Conservation (phyloP, 2,888 invertebrate genomes). For the Drosophila yooni region DNA sequence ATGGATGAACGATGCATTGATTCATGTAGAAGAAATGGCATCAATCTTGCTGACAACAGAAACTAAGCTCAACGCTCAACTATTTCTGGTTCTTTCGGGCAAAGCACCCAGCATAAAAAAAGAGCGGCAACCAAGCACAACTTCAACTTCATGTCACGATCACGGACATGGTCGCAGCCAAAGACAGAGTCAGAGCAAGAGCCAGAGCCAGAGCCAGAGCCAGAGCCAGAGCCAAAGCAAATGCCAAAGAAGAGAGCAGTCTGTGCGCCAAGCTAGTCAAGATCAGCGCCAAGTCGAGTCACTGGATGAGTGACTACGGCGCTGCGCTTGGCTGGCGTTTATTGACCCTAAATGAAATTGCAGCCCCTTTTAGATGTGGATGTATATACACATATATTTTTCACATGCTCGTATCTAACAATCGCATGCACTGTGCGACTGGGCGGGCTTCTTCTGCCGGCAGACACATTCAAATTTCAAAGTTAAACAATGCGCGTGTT, state of each 20-base stretch:
- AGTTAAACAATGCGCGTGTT: conserved; percentile 58
- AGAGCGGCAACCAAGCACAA: conserved; percentile 48
- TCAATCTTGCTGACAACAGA: conserved; percentile 7
- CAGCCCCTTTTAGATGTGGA: conserved; percentile 23
- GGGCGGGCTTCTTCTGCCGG: background rate
- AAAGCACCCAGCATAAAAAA: conserved; percentile 18
- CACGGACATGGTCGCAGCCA: conserved; percentile 31
- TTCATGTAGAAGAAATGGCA: background rate
- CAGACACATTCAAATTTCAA: conserved; percentile 64
- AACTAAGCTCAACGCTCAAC: conserved; percentile 1
- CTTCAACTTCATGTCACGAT: conserved; percentile 54
- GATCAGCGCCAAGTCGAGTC: conserved; percentile 37
- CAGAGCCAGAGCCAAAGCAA: background rate
- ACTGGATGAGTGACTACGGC: conserved; percentile 52
- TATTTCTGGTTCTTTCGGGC: conserved; percentile 29
- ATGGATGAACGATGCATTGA: background rate
- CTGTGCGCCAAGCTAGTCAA: conserved; percentile 24
- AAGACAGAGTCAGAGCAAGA: background rate
- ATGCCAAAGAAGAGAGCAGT: background rate
- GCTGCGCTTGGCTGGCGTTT: conserved; percentile 69
- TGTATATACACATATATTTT: background rate
- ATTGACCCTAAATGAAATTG: conserved; percentile 79
- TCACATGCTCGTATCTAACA: conserved; percentile 57
- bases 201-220: background rate
- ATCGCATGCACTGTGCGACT: conserved; percentile 48